Percentiles rank a stretch among this genome's conserved stretches.
These are phyloP conservation scores for Mesocentrotus franciscanus DNA, from an alignment of 53 echinoderm and acorn worm genomes.

Conservation along the genomic window DNA sequence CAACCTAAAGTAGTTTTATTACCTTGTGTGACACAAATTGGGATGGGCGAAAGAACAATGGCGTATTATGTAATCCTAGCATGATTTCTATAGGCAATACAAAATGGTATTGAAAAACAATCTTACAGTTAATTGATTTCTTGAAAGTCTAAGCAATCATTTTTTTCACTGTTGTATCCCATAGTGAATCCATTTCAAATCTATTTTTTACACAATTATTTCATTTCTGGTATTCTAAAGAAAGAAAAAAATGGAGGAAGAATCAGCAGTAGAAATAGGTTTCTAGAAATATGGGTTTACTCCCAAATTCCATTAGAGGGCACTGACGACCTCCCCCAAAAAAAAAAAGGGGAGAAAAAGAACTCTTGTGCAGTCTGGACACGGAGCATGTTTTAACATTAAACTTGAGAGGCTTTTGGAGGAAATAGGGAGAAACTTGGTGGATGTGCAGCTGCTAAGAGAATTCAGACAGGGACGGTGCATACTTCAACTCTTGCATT, in stretches of 20 bases:
- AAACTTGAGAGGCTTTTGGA: background rate
- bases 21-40: too few species aligned
- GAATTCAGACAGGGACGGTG: conserved; percentile 34
- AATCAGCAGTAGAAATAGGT: background rate
- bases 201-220: too few species aligned
- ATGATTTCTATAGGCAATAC: too few species aligned
- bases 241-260: background rate
- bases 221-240: background rate
- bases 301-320: background rate
- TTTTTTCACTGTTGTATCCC: too few species aligned
- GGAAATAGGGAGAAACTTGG: background rate
- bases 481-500: background rate
- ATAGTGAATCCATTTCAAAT: too few species aligned
- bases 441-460: conserved; percentile 35
- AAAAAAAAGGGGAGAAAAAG: background rate
- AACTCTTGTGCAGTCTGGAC: background rate
- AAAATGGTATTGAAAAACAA: too few species aligned
- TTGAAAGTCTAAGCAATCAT: too few species aligned
- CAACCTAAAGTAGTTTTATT: too few species aligned
- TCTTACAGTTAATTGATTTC: too few species aligned
- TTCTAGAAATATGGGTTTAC: background rate
- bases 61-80: too few species aligned
- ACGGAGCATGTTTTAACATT: background rate
- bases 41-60: too few species aligned
- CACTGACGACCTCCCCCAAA: background rate